These are phyloP conservation scores for Rhynchophorus ferrugineus DNA, from an alignment of 1,140 invertebrate genomes.

Conservation along the genomic window DNA sequence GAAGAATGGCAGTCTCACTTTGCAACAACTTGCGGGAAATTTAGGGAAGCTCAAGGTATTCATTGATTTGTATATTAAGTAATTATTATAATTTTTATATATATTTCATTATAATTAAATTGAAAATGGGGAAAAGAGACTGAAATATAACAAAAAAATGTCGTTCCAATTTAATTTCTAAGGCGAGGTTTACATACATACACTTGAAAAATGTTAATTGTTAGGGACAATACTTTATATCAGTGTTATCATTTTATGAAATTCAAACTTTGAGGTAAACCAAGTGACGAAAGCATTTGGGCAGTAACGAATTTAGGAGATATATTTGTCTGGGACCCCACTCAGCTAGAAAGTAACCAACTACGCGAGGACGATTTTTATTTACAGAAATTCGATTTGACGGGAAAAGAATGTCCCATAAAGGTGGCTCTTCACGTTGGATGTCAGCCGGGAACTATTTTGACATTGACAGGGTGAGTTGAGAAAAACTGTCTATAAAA, in stretches of 20 bases:
- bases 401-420: conserved; percentile 59
- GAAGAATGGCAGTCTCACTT: conserved; percentile 81
- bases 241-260: no score
- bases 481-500: no score
- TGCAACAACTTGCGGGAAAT: conserved; percentile 45
- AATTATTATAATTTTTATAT: neutral
- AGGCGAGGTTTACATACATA: no score
- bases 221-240: no score
- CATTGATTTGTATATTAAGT: neutral
- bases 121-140: no score
- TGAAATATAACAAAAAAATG: neutral
- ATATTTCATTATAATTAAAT: neutral
- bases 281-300: conserved; percentile 67
- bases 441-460: conserved; percentile 55
- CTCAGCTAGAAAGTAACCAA: conserved; percentile 42
- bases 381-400: conserved; percentile 61
- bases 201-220: no score
- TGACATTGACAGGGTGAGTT: conserved; percentile 58
- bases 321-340: conserved; percentile 69
- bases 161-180: neutral
- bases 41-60: conserved; percentile 29
- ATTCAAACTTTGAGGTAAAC: conserved; percentile 44
- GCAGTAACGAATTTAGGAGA: conserved; percentile 69
- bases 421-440: conserved; percentile 45
- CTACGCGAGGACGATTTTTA: conserved; percentile 41